phyloP scores from a whole-genome alignment of 1,140 invertebrate species.

The Monomorium pharaonis region DNA sequence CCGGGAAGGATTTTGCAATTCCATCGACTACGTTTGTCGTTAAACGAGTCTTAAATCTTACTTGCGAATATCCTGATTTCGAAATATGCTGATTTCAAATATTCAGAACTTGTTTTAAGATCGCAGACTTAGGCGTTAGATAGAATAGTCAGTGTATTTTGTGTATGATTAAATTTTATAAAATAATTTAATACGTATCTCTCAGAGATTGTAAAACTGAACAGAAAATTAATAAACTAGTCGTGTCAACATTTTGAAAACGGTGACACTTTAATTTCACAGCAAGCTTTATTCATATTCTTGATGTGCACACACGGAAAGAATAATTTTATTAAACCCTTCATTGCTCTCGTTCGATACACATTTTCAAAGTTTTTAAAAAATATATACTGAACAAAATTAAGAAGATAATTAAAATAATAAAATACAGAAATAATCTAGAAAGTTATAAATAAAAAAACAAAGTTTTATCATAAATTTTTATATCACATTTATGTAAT shows the following conservation, averaged over 20 bases:
- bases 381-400: no score
- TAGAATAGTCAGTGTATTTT: neutral
- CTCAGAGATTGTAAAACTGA: neutral
- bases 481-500: no score
- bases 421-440: no score
- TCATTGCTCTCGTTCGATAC: no score
- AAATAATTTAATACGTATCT: neutral
- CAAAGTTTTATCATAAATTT: no score
- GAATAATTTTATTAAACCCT: no score
- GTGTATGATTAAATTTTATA: neutral
- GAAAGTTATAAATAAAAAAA: no score
- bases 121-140: no score
- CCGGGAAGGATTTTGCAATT: neutral
- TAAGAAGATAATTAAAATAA: no score
- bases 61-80: neutral
- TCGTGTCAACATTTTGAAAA: neutral
- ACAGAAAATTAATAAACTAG: neutral
- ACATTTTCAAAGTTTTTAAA: no score
- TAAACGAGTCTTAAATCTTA: conserved; percentile 1
- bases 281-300: neutral
- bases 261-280: neutral
- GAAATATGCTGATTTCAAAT: neutral
- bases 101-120: neutral
- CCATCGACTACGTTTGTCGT: neutral
- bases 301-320: conserved; percentile 29